phyloP scores from a whole-genome alignment of 2,888 invertebrate genomes.

The Balanococcus diminutus region DNA sequence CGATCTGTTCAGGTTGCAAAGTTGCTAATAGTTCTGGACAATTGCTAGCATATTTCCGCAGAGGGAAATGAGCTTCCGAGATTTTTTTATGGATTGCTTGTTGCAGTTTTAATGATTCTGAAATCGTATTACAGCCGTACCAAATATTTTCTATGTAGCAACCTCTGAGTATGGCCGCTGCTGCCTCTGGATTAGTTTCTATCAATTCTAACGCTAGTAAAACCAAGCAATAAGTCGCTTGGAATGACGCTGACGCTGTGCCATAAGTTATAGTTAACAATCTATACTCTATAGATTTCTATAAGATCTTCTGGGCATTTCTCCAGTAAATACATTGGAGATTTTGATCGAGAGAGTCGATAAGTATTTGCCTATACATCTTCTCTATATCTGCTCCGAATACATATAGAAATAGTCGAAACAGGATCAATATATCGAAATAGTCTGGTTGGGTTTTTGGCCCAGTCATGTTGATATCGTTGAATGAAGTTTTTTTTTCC shows the following conservation, averaged over 20 bases:
- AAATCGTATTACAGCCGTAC: too few species aligned
- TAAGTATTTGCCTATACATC: slow-evolving; percentile 60
- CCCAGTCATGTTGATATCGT: slow-evolving; percentile 60
- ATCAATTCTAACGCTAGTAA: too few species aligned
- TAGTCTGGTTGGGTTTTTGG: slow-evolving; percentile 60
- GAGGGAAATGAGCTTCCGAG: slow-evolving; percentile 55
- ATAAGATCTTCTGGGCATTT: slow-evolving; percentile 47
- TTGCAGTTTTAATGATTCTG: too few species aligned
- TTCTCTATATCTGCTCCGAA: slow-evolving; percentile 61
- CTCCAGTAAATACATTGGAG: slow-evolving; percentile 60
- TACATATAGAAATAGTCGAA: slow-evolving; percentile 59
- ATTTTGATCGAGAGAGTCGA: not conserved
- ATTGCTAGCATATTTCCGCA: slow-evolving; percentile 59
- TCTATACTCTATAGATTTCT: slow-evolving; percentile 57
- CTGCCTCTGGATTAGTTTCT: too few species aligned
- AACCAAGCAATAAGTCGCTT: slow-evolving; percentile 59
- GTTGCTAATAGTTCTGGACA: not conserved
- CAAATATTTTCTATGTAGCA: too few species aligned
- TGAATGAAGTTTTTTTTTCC: too few species aligned
- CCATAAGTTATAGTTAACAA: slow-evolving; percentile 61
- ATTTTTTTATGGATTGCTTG: not conserved
- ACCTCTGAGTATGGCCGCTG: slow-evolving; percentile 57
- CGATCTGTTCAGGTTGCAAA: slow-evolving; percentile 3
- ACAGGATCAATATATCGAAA: slow-evolving; percentile 59
- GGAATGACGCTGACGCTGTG: slow-evolving; percentile 57